Evolutionary conservation across 1,140 invertebrate species (phyloP), one percentile per base, ranked within the genome.

Genomic region (Platyscapa corneri): DNA sequence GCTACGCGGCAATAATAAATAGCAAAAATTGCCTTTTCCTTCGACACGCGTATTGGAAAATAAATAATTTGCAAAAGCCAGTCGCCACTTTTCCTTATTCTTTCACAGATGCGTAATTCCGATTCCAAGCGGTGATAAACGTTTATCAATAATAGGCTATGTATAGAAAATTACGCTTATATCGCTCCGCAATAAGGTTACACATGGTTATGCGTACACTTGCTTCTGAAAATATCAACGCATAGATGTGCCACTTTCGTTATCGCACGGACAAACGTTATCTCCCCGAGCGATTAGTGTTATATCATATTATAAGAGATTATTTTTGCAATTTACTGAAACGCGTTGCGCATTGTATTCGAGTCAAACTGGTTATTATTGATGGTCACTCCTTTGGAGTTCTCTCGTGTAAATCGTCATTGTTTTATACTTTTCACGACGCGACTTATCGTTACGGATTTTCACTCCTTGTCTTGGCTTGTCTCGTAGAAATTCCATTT

Each of bases 181-280:
- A 86, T 86, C 64, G 72, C 82, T 78, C 23, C 7, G 30, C 16
- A 72, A 75, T 82, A 64, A 86, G 72, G 78, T 76, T 78, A 53
- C 20, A 42, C 16, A 39, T 12, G 60, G 70, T 23, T 74, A 42
- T 14, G 23, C 75, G 42, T 53, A 14, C 37, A 20, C 32, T 0
- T 53, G 34, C 49, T 8, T 46, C 67, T 64, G 75, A 82, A 82
- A 83, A 82, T 53, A 42, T n/a, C 23, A 30, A 70, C 81, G 80
- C 81, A n/a, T 74, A 37, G n/a, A 84, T 84, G 86, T 81, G 82
- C 86, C 72, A 84, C 32, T 86, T 86, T 80, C 27, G 30, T 84
- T 84, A 84, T 84, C 82, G 10, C 42, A 72, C 12, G 60, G 34
- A 39, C 34, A 64, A 75, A 65, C 12, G 37, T 77, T 82, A 82